Evolutionary conservation across 2,888 invertebrate genomes (phyloP), one percentile per base, ranked within the genome.

Genomic region (Metacarcinus magister): DNA sequence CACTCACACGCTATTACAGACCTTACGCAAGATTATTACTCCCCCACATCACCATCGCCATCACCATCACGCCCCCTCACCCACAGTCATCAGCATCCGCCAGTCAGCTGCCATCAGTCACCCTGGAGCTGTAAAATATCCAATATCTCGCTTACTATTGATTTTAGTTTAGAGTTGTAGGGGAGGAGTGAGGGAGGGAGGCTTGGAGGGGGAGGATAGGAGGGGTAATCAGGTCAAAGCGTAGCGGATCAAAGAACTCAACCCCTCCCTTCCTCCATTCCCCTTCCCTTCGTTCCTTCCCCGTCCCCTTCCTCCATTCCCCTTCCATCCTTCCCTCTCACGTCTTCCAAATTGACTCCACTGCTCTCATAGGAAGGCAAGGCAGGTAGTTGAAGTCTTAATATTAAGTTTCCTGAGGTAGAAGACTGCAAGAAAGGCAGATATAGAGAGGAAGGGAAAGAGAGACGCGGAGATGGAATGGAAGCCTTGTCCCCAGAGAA

Each of bases 81-180:
- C 82, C 32, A 32, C 28, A 28, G 32, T 32, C 82, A 82, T 82
- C 28, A 82, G 82, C 32, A 32, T 67, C 82, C 82, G 13, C 82
- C 82, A 82, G 82, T 82, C 82, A 82, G 82, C 82, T 28, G 28
- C 82, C 28, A 32, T 82, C 82, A 82, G 82, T 82, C 82, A 82
- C 82, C 82, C 82, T 10, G 32, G 82, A 82, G 82, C 82, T 82
- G 82, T 82, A 82, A 82, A 82, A 82, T 82, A 82, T 82, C 82
- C 82, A 82, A 82, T 82, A 82, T 82, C 82, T 82, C 91, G n/a
- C 91, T 46, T 19, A 91, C 91, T 46, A 91, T 43, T 43, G 91
- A 46, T 43, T 43, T 43, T 91, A 91, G 91, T 43, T 91, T 43
- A 91, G 82, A 91, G 91, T 91, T 46, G 91, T 43, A 44, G 91